A percentile compares a stretch with the other conserved stretches of the same genome.
phyloP scores from a whole-genome alignment of 2,797 vertebrate species.

The Peromyscus attwateri region DNA sequence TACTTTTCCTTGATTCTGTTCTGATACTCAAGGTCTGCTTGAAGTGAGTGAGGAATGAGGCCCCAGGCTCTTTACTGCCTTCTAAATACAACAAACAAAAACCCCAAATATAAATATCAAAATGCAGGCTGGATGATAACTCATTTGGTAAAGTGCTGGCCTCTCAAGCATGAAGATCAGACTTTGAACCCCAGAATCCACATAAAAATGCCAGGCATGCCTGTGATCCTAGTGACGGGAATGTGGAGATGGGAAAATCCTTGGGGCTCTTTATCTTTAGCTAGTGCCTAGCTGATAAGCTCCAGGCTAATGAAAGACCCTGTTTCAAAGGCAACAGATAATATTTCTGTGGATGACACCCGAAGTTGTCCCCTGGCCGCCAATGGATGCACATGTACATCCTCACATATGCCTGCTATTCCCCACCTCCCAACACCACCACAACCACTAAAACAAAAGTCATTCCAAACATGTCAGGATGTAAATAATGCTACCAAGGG shows the following conservation, averaged over 20 bases:
- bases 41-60: background rate
- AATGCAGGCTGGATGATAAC: background rate
- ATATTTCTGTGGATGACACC: background rate
- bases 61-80: background rate
- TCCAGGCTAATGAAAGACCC: background rate
- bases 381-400: background rate
- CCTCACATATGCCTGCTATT: background rate
- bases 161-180: background rate
- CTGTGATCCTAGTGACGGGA: background rate
- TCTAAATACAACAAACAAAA: background rate
- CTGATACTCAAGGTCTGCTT: background rate
- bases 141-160: background rate
- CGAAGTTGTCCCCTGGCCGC: background rate
- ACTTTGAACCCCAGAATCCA: background rate
- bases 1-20: slow-evolving; percentile 12
- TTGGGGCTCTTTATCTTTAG: background rate
- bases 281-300: background rate
- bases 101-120: background rate
- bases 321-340: background rate
- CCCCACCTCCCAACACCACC: background rate
- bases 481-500: slow-evolving; percentile 2
- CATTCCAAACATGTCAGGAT: background rate
- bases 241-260: background rate
- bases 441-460: background rate
- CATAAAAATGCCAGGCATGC: background rate